phyloP scores from a whole-genome alignment of 2,797 vertebrate genomes.

The Halcyon badia region DNA sequence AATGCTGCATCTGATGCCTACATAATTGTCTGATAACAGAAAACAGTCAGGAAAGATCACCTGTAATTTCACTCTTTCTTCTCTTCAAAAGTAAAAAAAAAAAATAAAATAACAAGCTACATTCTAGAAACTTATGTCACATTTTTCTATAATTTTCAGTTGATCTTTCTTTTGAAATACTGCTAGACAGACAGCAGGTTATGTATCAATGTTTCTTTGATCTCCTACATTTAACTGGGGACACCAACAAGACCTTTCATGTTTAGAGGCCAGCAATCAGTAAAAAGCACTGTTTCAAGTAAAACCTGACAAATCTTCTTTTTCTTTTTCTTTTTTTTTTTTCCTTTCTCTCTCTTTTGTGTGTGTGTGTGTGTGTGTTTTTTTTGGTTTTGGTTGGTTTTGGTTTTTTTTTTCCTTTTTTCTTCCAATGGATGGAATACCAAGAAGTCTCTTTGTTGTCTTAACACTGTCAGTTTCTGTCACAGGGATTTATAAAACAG shows the following conservation, averaged over 20 bases:
- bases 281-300: constrained; percentile 58
- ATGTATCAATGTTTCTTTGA: constrained; percentile 67
- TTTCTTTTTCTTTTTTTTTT: not conserved
- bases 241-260: constrained; percentile 69
- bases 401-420: not conserved
- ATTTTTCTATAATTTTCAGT: constrained; percentile 19
- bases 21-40: not conserved
- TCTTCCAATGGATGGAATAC: not conserved
- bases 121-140: not conserved
- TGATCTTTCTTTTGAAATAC: constrained; percentile 52
- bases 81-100: not conserved
- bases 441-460: constrained; percentile 50
- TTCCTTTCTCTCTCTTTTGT: not conserved
- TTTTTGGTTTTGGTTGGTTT: no score
- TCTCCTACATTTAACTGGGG: constrained; percentile 74
- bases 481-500: constrained; percentile 8
- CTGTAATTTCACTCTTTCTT: not conserved
- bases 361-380: no score
- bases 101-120: not conserved
- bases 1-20: not conserved
- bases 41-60: not conserved
- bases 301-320: constrained; percentile 71
- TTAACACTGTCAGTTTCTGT: constrained; percentile 49
- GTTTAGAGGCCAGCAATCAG: constrained; percentile 64
- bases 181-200: constrained; percentile 24